phyloP scores from a whole-genome alignment of 2,888 invertebrate species.

The Allophyes oxyacanthae region DNA sequence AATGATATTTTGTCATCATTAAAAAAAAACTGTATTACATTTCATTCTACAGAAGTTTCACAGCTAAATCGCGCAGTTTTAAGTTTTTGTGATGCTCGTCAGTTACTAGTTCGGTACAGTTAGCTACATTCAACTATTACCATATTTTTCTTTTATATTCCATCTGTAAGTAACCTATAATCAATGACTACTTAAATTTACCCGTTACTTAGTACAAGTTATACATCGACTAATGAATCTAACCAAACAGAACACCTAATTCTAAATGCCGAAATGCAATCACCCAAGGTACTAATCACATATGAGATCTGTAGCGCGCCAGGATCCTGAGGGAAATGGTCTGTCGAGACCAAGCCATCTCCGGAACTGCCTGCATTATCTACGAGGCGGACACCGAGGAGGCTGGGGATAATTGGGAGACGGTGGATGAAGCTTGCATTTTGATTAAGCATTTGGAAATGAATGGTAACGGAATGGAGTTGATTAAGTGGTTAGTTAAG shows the following conservation, averaged over 20 bases:
- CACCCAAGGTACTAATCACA: slow-evolving; percentile 35
- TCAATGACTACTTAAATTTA: too few relatives aligned
- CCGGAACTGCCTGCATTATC: slow-evolving; percentile 49
- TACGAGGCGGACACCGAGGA: slow-evolving; percentile 34
- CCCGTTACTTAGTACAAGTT: background rate
- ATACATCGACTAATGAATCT: slow-evolving; percentile 21
- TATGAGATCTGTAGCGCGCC: slow-evolving; percentile 35
- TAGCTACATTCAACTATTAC: too few relatives aligned
- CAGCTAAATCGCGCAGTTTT: too few relatives aligned
- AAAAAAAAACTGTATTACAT: too few relatives aligned
- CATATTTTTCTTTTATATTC: too few relatives aligned
- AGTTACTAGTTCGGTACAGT: too few relatives aligned
- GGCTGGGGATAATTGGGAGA: slow-evolving; percentile 38
- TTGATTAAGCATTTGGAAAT: slow-evolving; percentile 29
- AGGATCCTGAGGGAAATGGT: slow-evolving; percentile 27
- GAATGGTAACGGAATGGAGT: background rate
- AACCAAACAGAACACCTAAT: slow-evolving; percentile 16
- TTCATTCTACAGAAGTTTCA: too few relatives aligned
- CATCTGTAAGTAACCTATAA: too few relatives aligned
- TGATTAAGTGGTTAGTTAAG: background rate
- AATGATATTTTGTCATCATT: too few relatives aligned
- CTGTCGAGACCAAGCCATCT: slow-evolving; percentile 27
- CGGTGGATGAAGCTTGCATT: slow-evolving; percentile 26
- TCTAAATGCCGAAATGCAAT: slow-evolving; percentile 39
- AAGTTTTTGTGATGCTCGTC: too few relatives aligned